Percentiles rank a stretch among this genome's conserved stretches.
These are phyloP conservation scores for Chaunax sp. DNA, from an alignment of 2,797 vertebrate genomes.

Conservation along the genomic window DNA sequence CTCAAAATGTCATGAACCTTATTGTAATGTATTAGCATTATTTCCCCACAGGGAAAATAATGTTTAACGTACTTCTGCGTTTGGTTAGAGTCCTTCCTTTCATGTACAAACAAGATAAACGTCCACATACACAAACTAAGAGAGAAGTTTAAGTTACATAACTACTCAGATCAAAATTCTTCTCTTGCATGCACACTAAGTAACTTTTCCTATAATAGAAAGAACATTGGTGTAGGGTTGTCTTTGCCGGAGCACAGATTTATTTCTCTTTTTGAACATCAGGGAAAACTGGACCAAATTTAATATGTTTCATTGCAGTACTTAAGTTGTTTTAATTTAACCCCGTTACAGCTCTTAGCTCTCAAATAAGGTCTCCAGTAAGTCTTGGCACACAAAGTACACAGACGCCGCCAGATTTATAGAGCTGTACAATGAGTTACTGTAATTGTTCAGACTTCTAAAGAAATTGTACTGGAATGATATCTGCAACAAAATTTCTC, in stretches of 20 bases:
- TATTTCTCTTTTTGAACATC: slow-evolving; percentile 38
- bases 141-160: slow-evolving; percentile 56
- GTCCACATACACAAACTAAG: slow-evolving; percentile 49
- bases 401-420: neutral
- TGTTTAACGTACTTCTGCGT: slow-evolving; percentile 75
- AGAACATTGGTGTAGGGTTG: slow-evolving; percentile 30
- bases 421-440: neutral
- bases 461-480: neutral
- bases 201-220: slow-evolving; percentile 28
- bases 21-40: too few species aligned
- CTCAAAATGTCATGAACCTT: too few species aligned
- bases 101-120: slow-evolving; percentile 79
- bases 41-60: slow-evolving; percentile 72
- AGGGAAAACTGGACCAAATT: slow-evolving; percentile 19
- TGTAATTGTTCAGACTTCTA: neutral
- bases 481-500: neutral
- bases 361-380: slow-evolving; percentile 5
- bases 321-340: slow-evolving; percentile 17
- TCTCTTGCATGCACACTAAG: slow-evolving; percentile 26
- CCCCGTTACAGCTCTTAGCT: neutral
- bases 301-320: slow-evolving; percentile 9
- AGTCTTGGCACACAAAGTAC: neutral
- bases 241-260: slow-evolving; percentile 24
- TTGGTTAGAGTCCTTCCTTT: slow-evolving; percentile 74
- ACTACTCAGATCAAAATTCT: slow-evolving; percentile 41